Conservation (phyloP, 1,140 invertebrate species). For the Conus ventricosus region DNA sequence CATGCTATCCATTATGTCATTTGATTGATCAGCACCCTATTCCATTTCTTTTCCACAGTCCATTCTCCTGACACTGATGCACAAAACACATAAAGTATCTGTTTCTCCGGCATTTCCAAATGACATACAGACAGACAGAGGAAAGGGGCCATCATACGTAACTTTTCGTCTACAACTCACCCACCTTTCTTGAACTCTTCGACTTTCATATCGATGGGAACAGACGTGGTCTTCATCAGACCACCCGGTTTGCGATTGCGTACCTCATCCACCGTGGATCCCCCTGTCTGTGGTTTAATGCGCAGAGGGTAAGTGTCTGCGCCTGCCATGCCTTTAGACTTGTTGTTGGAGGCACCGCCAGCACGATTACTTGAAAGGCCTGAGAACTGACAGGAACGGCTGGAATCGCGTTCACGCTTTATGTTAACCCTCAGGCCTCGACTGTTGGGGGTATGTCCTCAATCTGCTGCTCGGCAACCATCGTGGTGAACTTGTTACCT, state of each 20-base stretch:
- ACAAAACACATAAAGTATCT: no score
- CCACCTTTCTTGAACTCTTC: conserved; percentile 58
- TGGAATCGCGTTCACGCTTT: conserved; percentile 12
- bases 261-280: conserved; percentile 17
- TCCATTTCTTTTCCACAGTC: no score
- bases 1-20: no score
- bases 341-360: no score
- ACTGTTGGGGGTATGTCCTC: conserved; percentile 18
- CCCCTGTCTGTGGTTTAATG: conserved; percentile 35
- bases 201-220: conserved; percentile 61
- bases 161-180: not conserved
- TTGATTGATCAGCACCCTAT: no score
- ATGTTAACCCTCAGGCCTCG: not conserved
- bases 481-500: conserved; percentile 43
- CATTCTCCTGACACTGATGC: no score
- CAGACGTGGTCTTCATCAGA: conserved; percentile 55
- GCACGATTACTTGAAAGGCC: not conserved
- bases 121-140: no score
- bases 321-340: not conserved
- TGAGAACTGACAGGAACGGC: not conserved
- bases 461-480: conserved; percentile 54
- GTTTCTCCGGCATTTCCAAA: no score
- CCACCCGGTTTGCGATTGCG: not conserved
- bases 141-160: no score
- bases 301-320: conserved; percentile 50